Evolutionary conservation across 92 coral and sea anemone species (phyloP).

Genomic region (Actinernus sp.): DNA sequence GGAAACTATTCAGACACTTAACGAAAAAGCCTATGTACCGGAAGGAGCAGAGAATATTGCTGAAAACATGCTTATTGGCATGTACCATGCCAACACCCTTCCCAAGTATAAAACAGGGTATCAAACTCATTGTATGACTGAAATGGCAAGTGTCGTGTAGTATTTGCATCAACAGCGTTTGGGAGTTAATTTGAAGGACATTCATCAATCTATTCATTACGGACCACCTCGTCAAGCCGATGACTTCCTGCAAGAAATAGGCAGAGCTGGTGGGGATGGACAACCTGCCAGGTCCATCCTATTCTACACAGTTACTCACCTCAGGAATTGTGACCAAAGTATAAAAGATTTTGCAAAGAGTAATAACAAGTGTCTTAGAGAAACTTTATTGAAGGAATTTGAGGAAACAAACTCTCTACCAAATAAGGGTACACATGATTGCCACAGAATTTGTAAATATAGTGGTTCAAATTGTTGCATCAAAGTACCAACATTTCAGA

Average conservation of each 20-base stretch:
- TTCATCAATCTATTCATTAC: slow-evolving; percentile 32
- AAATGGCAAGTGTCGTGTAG: slow-evolving; percentile 16
- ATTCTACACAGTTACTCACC: slow-evolving; percentile 21
- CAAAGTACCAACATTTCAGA: no score
- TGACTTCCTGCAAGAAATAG: no score
- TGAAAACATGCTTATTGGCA: slow-evolving; percentile 41
- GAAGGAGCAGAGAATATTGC: no score
- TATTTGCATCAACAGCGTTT: slow-evolving; percentile 48
- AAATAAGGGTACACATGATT: no score
- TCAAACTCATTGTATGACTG: slow-evolving; percentile 1
- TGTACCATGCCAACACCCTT: slow-evolving; percentile 54
- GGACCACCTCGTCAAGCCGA: no score
- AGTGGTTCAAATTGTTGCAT: no score
- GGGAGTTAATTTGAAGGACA: slow-evolving; percentile 35
- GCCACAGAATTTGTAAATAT: no score
- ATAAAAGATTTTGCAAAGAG: slow-evolving; percentile 39
- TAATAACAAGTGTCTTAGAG: slow-evolving; percentile 5
- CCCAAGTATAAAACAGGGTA: slow-evolving; percentile 20
- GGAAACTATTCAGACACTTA: slow-evolving; percentile 40
- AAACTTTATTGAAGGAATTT: slow-evolving; percentile 33
- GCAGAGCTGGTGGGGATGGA: slow-evolving; percentile 22
- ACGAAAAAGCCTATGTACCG: no score
- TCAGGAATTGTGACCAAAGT: no score
- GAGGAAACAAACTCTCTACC: no score
- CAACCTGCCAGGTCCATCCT: slow-evolving; percentile 9